Base-by-base conservation (phyloP, 2,797 vertebrate genomes). In the Limnodromus scolopaceus region DNA sequence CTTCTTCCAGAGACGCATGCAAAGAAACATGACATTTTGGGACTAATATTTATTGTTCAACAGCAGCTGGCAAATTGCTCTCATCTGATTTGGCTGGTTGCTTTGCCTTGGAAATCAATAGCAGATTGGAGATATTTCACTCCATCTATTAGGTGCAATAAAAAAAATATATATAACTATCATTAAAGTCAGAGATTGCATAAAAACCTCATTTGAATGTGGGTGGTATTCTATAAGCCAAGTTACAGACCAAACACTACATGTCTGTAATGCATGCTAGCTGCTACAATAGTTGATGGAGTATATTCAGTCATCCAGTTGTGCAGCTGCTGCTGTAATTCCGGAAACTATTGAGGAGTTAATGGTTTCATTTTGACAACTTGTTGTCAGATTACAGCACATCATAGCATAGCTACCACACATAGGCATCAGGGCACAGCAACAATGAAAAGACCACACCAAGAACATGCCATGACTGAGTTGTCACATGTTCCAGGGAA, bases 41-140 rank as follows among this genome's bases (percentile, higher is more conserved):
- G 38, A 89, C 75, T 87, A 95, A 95, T 95, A 95, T 89, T 96
- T 93, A 87, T 91, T 60, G 28, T 46, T 88, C 74, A 84, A 76
- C 94, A 94, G 41, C 92, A 95, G 75, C 83, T 95, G 94, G 63
- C 46, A 95, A 92, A 95, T 80, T 75, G 78, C 65, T 93, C 69
- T 97, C 69, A 85, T 92, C 87, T 93, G 63, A 93, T 90, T 92
- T 79, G 83, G 58, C 68, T 95, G 83, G 38, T 55, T 94, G 92
- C 69, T 93, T 77, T 0, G 0, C 11, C 4, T 80, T 71, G 70
- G 71, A 97, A 97, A 93, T 93, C 90, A 82, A 96, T 93, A 92
- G 71, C 55, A 92, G 76, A 81, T 74, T 92, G 76, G 61, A 89
- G 69, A 82, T 86, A 92, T 86, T 97, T 95, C 63, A 89, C n/a